Percentiles rank a stretch among this genome's conserved stretches.
These are phyloP conservation scores for Chrysoperla carnea DNA, from an alignment of 1,140 invertebrate species.

Conservation along the genomic window DNA sequence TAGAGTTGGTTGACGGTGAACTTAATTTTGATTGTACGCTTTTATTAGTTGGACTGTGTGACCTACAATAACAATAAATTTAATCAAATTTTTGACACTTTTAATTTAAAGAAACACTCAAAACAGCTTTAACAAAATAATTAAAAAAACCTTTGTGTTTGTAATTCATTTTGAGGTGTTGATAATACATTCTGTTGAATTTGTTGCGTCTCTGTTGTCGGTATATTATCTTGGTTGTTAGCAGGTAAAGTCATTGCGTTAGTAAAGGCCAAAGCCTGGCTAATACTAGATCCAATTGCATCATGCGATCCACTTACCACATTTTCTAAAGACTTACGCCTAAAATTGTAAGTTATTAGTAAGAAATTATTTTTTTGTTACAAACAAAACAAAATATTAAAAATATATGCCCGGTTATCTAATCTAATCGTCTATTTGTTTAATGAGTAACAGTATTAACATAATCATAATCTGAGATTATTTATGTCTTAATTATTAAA, in stretches of 20 bases:
- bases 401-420: too few species aligned
- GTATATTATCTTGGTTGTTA: constrained; percentile 8
- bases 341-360: constrained; percentile 12
- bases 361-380: too few species aligned
- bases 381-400: too few species aligned
- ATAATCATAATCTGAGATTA: too few species aligned
- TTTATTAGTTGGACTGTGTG: neutral
- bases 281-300: constrained; percentile 32
- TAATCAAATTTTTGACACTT: neutral
- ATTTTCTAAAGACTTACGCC: constrained; percentile 48
- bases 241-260: constrained; percentile 29
- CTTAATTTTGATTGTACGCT: too few species aligned
- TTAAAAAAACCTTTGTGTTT: constrained; percentile 13
- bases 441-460: too few species aligned
- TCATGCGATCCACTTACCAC: constrained; percentile 42
- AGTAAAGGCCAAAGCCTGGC: constrained; percentile 26
- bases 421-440: too few species aligned
- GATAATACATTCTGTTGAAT: constrained; percentile 24
- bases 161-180: constrained; percentile 9
- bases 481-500: too few species aligned
- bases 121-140: constrained; percentile 14
- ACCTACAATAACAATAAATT: constrained; percentile 4
- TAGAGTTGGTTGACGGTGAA: too few species aligned
- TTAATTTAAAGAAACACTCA: too few species aligned
- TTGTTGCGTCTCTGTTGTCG: constrained; percentile 25